Evolutionary conservation across 2,797 vertebrate genomes (phyloP).

Genomic region (Rhynchotus rufescens): DNA sequence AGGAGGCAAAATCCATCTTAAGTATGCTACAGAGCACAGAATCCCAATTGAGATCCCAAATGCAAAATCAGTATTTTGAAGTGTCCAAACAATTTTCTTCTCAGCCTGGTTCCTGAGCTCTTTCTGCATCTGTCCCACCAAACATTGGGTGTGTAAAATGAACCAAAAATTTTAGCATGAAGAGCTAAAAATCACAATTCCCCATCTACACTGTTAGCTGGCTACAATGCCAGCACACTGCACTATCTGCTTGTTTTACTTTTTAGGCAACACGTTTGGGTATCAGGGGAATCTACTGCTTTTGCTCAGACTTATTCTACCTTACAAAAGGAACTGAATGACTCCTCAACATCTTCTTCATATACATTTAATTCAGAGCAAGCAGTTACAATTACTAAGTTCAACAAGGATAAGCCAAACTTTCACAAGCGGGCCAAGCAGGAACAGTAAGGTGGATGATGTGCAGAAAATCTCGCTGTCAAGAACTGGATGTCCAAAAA

Average conservation of each 20-base stretch:
- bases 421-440: not conserved
- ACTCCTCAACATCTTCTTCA: not conserved
- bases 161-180: rapidly evolving
- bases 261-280: not conserved
- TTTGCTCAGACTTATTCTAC: not conserved
- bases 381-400: not conserved
- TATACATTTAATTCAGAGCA: not conserved
- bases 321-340: not conserved
- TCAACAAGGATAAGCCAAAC: not conserved
- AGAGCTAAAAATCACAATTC: not conserved
- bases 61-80: not conserved
- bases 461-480: too few relatives aligned
- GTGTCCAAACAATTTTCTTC: not conserved
- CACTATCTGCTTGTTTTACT: not conserved
- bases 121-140: not conserved
- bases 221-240: not conserved
- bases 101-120: not conserved
- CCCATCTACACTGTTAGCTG: not conserved
- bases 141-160: not conserved
- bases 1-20: not conserved
- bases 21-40: not conserved
- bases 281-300: not conserved
- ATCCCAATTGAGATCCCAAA: not conserved
- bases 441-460: not conserved
- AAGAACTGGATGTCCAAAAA: too few relatives aligned